Base-by-base conservation (phyloP, 2,888 invertebrate genomes). In the Phyllotreta striolata region DNA sequence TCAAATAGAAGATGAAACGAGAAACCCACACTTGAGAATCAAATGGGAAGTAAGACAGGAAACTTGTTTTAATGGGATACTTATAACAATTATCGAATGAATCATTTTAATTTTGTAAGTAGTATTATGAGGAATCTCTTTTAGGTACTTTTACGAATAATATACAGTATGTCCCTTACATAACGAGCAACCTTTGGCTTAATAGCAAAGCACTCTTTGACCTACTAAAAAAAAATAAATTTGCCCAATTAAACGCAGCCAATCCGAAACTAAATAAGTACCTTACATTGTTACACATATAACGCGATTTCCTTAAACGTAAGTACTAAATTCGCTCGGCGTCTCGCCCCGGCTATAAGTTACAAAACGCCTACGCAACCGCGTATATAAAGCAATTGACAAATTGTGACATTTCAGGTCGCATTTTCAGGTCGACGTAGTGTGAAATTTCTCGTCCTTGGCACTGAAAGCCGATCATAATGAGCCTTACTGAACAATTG, bases 371-470 rank as follows among this genome's bases (percentile, higher is more conserved):
- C 66, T 60, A 66, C 64, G 12, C 56, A 55, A 62, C 52, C 24
- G 24, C 4, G 24, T n/a, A 4, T 4, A 24, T 3, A 24, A 4
- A 24, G 51, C 54, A 60, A 61, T 52, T 52, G 52, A 52, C 52
- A 52, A 38, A 40, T 66, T 68, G 55, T 55, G 64, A 64, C 64
- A 64, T 61, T 52, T 57, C 8, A 10, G 39, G 56, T 55, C 51
- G 66, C 54, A 56, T 66, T 66, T 63, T 60, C 60, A 60, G 60
- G 60, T 60, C 60, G 52, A 13, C 10, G 37, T 43, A 38, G 52
- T 52, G 60, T 55, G 64, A 64, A 64, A 64, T 58, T 58, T 55
- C 44, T 60, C 54, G 40, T 43, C 63, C 64, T 64, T 68, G 68
- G 61, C 64, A 64, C 57, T 64, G 64, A 64, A 44, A 54, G 24